Evolutionary conservation across 2,888 invertebrate species (phyloP).

Genomic region (Acrobasis suavella): DNA sequence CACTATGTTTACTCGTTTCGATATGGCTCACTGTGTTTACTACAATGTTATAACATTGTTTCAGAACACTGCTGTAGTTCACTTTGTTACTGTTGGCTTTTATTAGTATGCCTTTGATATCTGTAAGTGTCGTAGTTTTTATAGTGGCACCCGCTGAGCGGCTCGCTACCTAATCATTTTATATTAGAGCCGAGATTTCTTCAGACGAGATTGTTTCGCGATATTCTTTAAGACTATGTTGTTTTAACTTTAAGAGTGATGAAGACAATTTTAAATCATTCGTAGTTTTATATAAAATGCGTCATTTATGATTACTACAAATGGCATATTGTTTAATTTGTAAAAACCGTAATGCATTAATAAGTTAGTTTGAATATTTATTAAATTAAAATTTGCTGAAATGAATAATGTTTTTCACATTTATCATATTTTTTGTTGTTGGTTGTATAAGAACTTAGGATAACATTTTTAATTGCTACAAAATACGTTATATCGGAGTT

Average conservation of each 20-base stretch:
- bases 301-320: too few species aligned
- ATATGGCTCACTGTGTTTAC: conserved; percentile 23
- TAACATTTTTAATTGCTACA: too few species aligned
- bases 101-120: conserved; percentile 68
- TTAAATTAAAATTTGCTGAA: too few species aligned
- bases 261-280: background rate
- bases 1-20: conserved; percentile 19
- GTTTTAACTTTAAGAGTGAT: background rate
- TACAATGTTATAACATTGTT: conserved; percentile 50
- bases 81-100: conserved; percentile 62
- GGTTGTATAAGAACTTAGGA: too few species aligned
- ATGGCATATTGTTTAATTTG: too few species aligned
- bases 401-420: too few species aligned
- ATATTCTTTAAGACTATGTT: conserved; percentile 22
- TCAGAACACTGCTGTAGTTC: conserved; percentile 50
- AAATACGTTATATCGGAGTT: too few species aligned
- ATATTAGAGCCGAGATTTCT: conserved; percentile 41
- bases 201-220: conserved; percentile 9
- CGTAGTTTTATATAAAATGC: background rate
- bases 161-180: conserved; percentile 59
- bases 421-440: too few species aligned
- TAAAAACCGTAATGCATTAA: too few species aligned
- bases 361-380: too few species aligned
- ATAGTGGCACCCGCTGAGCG: conserved; percentile 49
- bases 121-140: conserved; percentile 65